Conservation (phyloP, 2,797 vertebrate species). For the Hemibagrus guttatus region DNA sequence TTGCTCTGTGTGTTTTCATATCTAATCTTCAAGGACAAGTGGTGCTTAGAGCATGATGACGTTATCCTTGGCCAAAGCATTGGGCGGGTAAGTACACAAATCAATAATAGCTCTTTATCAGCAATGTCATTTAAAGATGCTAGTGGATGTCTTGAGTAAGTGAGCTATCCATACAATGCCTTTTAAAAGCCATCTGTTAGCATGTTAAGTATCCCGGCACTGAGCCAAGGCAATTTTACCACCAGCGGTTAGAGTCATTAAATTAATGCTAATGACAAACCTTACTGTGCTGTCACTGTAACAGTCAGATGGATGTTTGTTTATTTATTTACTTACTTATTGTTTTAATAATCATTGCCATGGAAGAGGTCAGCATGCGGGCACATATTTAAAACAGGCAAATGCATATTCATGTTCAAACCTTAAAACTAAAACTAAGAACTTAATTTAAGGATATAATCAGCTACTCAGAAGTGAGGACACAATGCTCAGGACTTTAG, state of each 20-base stretch:
- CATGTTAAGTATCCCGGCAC: conserved; percentile 7
- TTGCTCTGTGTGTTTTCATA: not conserved
- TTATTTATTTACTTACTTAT: not conserved
- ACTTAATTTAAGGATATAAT: not conserved
- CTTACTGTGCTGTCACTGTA: not conserved
- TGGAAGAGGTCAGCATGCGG: not conserved
- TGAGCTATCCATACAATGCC: not conserved
- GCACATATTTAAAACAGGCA: not conserved
- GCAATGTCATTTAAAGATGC: not conserved
- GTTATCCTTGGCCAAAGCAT: conserved; percentile 88
- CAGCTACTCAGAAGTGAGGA: not conserved
- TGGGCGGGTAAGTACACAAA: conserved; percentile 80
- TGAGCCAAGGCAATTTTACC: conserved; percentile 4
- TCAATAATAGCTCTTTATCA: conserved; percentile 2
- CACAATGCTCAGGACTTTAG: not conserved
- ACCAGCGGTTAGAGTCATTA: conserved; percentile 20
- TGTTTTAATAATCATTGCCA: not conserved
- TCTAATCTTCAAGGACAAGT: conserved; percentile 84
- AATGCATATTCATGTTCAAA: not conserved
- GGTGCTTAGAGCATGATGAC: conserved; percentile 92
- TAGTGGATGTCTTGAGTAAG: conserved; percentile 10
- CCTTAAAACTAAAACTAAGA: not conserved
- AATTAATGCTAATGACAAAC: conserved; percentile 5
- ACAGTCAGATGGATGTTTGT: not conserved
- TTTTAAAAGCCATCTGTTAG: not conserved